These are phyloP conservation scores for Euspilapteryx auroguttella DNA, from an alignment of 2,888 invertebrate genomes.

Conservation along the genomic window DNA sequence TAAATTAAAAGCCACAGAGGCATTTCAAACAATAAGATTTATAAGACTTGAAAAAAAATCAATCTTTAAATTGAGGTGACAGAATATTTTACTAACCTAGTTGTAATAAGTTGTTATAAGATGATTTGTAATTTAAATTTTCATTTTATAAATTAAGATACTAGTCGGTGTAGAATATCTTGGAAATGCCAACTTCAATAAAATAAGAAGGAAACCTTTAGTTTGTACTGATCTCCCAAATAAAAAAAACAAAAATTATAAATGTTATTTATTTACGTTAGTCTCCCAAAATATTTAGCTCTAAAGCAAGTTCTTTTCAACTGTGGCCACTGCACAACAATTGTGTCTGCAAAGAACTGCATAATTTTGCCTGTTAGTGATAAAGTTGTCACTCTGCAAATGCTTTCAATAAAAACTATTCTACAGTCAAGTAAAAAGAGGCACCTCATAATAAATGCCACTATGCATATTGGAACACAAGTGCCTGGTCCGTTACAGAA, in stretches of 20 bases:
- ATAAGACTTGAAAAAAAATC: no score
- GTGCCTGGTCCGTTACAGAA: slow-evolving; percentile 97
- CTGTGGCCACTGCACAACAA: slow-evolving; percentile 93
- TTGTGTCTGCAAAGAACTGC: slow-evolving; percentile 77
- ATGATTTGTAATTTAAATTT: no score
- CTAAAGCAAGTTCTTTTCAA: slow-evolving; percentile 68
- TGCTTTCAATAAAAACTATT: slow-evolving; percentile 92
- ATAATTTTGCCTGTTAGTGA: slow-evolving; percentile 90
- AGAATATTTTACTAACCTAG: no score
- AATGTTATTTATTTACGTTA: slow-evolving; percentile 62
- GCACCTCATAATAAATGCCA: slow-evolving; percentile 74
- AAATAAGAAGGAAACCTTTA: no score
- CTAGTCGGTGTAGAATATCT: no score
- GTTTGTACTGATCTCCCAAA: slow-evolving; percentile 7
- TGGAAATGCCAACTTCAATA: no score
- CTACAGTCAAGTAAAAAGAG: slow-evolving; percentile 67
- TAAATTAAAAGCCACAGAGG: no score
- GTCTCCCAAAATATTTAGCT: slow-evolving; percentile 75
- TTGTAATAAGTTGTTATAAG: no score
- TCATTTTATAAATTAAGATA: no score
- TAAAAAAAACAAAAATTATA: background rate
- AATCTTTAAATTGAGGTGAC: no score
- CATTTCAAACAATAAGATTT: no score
- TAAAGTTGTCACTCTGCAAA: slow-evolving; percentile 87
- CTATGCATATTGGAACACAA: slow-evolving; percentile 87